A percentile compares a stretch with the other conserved stretches of the same genome.
Evolutionary conservation across 2,797 vertebrate genomes (phyloP).

Genomic region (Lateolabrax maculatus): DNA sequence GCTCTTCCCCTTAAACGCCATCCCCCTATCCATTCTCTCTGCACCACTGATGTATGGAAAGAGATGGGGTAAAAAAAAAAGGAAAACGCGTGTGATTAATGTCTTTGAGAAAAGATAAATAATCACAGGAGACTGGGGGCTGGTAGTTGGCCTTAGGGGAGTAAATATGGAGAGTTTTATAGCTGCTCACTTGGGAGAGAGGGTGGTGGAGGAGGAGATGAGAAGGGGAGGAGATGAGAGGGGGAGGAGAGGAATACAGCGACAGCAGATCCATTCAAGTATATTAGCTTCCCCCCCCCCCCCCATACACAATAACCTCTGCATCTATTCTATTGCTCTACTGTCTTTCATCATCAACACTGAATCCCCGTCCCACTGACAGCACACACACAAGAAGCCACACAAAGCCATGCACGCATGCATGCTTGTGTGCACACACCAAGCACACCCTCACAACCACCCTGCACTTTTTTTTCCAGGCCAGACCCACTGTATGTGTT

Average conservation of each 20-base stretch:
- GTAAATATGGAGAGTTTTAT: slow-evolving; percentile 88
- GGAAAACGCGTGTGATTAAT: slow-evolving; percentile 82
- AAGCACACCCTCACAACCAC: slow-evolving; percentile 66
- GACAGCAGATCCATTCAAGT: slow-evolving; percentile 86
- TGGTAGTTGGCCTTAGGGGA: slow-evolving; percentile 86
- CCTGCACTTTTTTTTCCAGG: slow-evolving; percentile 67
- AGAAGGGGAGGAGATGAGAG: slow-evolving; percentile 74
- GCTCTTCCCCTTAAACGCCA: slow-evolving; percentile 73
- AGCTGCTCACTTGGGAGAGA: slow-evolving; percentile 83
- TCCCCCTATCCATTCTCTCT: slow-evolving; percentile 64
- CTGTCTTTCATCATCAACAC: slow-evolving; percentile 84
- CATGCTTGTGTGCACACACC: slow-evolving; percentile 41
- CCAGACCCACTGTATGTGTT: slow-evolving; percentile 79
- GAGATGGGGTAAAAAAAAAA: slow-evolving; percentile 63
- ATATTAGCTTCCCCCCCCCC: slow-evolving; percentile 77
- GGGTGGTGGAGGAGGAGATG: slow-evolving; percentile 70
- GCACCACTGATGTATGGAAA: slow-evolving; percentile 75
- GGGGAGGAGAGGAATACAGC: slow-evolving; percentile 74
- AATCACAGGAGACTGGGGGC: slow-evolving; percentile 86
- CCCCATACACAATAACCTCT: slow-evolving; percentile 81
- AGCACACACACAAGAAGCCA: slow-evolving; percentile 62
- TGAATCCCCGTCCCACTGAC: slow-evolving; percentile 77
- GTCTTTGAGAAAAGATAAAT: slow-evolving; percentile 86
- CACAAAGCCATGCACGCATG: slow-evolving; percentile 64
- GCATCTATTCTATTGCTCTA: slow-evolving; percentile 78